Conservation (phyloP, 2,888 invertebrate species). For the Hesperia comma region DNA sequence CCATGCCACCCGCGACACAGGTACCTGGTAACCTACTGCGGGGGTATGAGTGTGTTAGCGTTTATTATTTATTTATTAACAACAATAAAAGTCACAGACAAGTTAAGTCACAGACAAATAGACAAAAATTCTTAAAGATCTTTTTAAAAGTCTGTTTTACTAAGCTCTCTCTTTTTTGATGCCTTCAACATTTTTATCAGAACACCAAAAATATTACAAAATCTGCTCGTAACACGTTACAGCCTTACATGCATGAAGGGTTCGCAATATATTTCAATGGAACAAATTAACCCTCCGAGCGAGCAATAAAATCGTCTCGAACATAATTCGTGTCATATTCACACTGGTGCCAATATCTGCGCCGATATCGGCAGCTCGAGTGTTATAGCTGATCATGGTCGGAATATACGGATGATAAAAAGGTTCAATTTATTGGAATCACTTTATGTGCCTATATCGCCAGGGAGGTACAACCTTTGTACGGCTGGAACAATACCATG, state of each 20-base stretch:
- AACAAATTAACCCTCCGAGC: constrained; percentile 25
- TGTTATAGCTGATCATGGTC: constrained; percentile 20
- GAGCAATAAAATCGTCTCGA: constrained; percentile 31
- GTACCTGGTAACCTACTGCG: too few relatives aligned
- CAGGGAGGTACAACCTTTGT: too few relatives aligned
- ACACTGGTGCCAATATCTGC: constrained; percentile 21
- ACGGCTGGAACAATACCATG: too few relatives aligned
- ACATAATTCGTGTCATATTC: constrained; percentile 28
- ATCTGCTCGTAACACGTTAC: background rate
- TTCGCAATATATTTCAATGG: constrained; percentile 18
- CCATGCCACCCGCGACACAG: too few relatives aligned
- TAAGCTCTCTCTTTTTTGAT: too few relatives aligned
- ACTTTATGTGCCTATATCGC: constrained; percentile 17
- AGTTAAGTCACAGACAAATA: too few relatives aligned
- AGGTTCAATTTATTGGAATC: constrained; percentile 12
- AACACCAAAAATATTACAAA: background rate
- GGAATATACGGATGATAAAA: constrained; percentile 20
- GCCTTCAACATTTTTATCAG: background rate
- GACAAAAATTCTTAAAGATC: too few relatives aligned
- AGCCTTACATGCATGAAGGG: constrained; percentile 7
- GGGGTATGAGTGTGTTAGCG: too few relatives aligned
- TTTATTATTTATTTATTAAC: too few relatives aligned
- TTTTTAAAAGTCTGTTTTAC: too few relatives aligned
- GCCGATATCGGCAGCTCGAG: constrained; percentile 14
- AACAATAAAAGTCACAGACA: too few relatives aligned